phyloP scores from a whole-genome alignment of 2,797 vertebrate genomes.

The Emydoidea blandingii region DNA sequence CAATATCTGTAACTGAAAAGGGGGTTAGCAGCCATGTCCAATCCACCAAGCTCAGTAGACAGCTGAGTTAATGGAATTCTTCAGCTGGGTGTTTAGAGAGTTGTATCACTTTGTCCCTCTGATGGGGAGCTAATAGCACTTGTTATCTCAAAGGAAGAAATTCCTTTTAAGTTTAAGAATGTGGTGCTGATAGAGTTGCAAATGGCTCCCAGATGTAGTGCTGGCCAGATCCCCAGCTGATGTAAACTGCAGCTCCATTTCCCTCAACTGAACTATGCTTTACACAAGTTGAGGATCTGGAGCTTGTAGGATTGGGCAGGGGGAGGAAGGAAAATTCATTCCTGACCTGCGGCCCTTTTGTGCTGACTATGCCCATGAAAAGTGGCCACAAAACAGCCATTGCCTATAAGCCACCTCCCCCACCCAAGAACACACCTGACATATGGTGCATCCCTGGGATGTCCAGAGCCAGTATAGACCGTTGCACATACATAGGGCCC shows the following conservation, averaged over 20 bases:
- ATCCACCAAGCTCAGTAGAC: not conserved
- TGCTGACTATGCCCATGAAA: not conserved
- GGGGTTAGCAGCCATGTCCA: not conserved
- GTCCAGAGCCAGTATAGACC: not conserved
- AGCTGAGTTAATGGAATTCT: not conserved
- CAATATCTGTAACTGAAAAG: not conserved
- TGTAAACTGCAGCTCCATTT: not conserved
- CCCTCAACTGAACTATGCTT: not conserved
- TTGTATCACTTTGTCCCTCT: not conserved
- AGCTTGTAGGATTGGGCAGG: not conserved
- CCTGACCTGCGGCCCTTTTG: not conserved
- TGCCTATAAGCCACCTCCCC: not conserved
- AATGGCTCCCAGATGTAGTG: not conserved
- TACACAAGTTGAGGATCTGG: not conserved
- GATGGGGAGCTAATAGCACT: rapidly evolving
- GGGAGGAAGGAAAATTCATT: not conserved
- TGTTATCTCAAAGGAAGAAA: not conserved
- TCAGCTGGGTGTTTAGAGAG: not conserved
- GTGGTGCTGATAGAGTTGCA: not conserved
- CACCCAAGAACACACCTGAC: not conserved
- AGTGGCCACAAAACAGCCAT: not conserved
- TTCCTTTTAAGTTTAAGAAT: not conserved
- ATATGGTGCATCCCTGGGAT: not conserved
- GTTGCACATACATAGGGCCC: no score
- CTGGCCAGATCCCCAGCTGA: rapidly evolving